Base-by-base conservation (phyloP, 2,888 invertebrate genomes). In the Dasysyrphus tricinctus region DNA sequence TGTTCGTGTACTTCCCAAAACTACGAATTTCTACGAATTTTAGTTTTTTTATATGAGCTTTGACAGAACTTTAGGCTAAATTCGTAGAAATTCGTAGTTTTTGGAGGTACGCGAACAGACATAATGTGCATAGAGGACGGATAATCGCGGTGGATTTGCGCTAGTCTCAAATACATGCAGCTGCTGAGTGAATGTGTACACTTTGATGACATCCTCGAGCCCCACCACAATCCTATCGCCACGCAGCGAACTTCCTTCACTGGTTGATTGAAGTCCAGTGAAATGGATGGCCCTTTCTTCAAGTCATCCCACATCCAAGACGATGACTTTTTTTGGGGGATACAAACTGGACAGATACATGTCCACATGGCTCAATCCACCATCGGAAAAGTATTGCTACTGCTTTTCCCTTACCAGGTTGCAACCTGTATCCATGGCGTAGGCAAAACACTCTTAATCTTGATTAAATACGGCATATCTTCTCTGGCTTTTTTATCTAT, bases 221-320 rank as follows among this genome's bases (percentile, higher is more conserved):
- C 98, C 97, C 88, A 98, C 98, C 88, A 99, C 98, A 93, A 99
- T 99, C 89, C 98, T 95, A 93, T 99, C 99, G 91, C 99, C 95
- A 90, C 99, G 94, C 88, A 94, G 90, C 97, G 96, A 0, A 99
- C 98, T 79, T 97, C 97, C 91, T 97, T 95, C 0, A 99, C 99
- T 63, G 98, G 97, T 88, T 96, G 96, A 91, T 97, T 98, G 91
- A 99, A 99, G 91, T 99, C 98, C 91, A 99, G 93, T 83, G 97
- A 97, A 91, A 99, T 98, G 24, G 98, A 97, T 88, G 97, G 96
- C 88, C 96, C 95, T 93, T 99, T 99, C 92, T 98, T 98, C 82
- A 98, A 93, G 93, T 99, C 99, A 92, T 99, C 99, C 99, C 99
- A n/a, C n/a, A n/a, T n/a, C n/a, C n/a, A n/a, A 99, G 89, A 99